phyloP scores from a whole-genome alignment of 2,113 vertebrate genomes.

The Sclerurus mexicanus region DNA sequence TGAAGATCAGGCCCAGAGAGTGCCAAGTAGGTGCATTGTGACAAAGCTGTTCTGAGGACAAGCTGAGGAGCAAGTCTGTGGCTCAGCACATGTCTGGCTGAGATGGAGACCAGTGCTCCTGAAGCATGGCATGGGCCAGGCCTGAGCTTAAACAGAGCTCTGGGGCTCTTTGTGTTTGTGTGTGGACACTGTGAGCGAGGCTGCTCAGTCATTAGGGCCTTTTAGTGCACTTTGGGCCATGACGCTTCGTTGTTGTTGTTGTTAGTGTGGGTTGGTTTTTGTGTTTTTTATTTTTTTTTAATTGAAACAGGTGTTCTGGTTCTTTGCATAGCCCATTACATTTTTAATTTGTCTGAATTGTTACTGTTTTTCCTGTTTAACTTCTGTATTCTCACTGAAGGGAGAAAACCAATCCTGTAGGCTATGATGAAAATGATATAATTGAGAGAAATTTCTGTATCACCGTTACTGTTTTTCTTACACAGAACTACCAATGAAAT shows the following conservation, averaged over 20 bases:
- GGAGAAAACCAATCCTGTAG: background rate
- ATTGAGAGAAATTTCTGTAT: background rate
- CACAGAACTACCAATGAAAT: conserved; percentile 97
- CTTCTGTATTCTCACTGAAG: background rate
- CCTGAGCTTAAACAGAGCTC: background rate
- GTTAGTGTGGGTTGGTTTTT: background rate
- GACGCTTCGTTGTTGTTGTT: fast-evolving
- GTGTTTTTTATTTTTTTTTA: background rate
- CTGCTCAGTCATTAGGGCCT: background rate
- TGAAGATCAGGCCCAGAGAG: background rate
- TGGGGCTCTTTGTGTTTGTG: background rate
- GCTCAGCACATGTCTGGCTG: background rate
- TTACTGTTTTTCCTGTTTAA: background rate
- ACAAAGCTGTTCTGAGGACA: background rate
- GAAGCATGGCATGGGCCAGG: background rate
- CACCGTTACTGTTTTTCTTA: background rate
- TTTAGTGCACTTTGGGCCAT: background rate
- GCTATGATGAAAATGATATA: background rate
- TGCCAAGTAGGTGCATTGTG: background rate
- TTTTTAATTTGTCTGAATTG: background rate
- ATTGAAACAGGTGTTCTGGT: background rate
- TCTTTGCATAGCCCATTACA: background rate
- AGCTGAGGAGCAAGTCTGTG: background rate
- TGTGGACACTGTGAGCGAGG: background rate
- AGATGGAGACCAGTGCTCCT: background rate